Evolutionary conservation across 2,113 vertebrate genomes (phyloP).

Genomic region (Chaetura pelagica): DNA sequence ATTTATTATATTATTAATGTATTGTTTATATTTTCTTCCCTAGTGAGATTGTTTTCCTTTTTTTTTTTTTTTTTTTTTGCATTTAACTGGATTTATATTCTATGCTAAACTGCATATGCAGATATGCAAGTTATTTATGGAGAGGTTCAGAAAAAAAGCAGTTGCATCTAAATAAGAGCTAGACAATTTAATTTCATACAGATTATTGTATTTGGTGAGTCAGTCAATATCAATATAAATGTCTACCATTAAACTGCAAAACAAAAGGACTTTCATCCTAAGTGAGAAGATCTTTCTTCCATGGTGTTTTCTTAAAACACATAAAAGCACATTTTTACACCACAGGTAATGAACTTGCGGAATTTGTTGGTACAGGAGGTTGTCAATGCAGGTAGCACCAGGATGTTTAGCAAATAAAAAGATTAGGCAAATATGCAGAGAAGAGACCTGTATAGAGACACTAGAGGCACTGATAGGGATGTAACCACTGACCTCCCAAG

Average conservation of each 20-base stretch:
- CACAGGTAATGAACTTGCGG: rapidly evolving
- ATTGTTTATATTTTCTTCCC: background rate
- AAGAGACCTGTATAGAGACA: background rate
- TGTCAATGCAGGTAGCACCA: background rate
- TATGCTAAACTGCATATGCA: background rate
- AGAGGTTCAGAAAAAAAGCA: background rate
- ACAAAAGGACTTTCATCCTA: background rate
- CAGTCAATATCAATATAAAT: background rate
- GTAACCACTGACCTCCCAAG: background rate
- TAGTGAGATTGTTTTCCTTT: background rate
- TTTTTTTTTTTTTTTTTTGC: background rate
- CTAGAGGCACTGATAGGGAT: background rate
- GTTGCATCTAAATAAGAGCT: background rate
- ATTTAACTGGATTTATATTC: background rate
- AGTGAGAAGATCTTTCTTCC: background rate
- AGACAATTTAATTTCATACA: background rate
- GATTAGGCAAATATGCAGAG: background rate
- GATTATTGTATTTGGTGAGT: background rate
- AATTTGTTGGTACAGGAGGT: background rate
- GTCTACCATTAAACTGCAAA: background rate
- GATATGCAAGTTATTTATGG: background rate
- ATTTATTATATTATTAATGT: background rate
- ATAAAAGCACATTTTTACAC: background rate
- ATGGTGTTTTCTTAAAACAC: background rate
- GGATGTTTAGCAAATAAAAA: background rate